A percentile compares a stretch with the other conserved stretches of the same genome.
phyloP scores from a whole-genome alignment of 2,113 vertebrate genomes.

The Macaca nemestrina region DNA sequence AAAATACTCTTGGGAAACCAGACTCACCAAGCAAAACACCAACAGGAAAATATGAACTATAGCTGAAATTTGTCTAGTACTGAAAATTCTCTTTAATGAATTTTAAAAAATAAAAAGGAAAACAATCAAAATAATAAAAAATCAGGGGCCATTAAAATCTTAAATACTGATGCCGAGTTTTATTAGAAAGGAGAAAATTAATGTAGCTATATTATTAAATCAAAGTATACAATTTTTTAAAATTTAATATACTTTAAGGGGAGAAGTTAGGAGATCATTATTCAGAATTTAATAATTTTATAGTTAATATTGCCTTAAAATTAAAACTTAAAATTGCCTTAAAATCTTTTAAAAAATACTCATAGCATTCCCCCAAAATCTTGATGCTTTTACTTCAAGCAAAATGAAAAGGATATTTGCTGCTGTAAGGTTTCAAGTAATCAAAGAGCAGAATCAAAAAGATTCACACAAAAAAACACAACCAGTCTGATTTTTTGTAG shows the following conservation, averaged over 20 bases:
- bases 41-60: slow-evolving; percentile 17
- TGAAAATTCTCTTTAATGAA: slow-evolving; percentile 61
- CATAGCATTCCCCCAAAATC: neutral
- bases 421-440: neutral
- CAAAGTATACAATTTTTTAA: neutral
- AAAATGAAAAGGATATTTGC: neutral
- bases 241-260: neutral
- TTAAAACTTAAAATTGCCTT: neutral
- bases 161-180: slow-evolving; percentile 24
- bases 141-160: neutral
- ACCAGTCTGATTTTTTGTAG: neutral
- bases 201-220: neutral
- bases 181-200: slow-evolving; percentile 22
- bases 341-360: neutral
- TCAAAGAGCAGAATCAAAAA: neutral
- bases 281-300: neutral
- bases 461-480: neutral
- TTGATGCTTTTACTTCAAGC: neutral
- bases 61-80: slow-evolving; percentile 66
- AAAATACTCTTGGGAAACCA: slow-evolving; percentile 66
- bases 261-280: neutral
- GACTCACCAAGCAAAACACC: neutral
- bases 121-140: slow-evolving; percentile 42
- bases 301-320: neutral
- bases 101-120: slow-evolving; percentile 39